These are phyloP conservation scores for Watsonalla binaria DNA, from an alignment of 2,888 invertebrate genomes.

Conservation along the genomic window DNA sequence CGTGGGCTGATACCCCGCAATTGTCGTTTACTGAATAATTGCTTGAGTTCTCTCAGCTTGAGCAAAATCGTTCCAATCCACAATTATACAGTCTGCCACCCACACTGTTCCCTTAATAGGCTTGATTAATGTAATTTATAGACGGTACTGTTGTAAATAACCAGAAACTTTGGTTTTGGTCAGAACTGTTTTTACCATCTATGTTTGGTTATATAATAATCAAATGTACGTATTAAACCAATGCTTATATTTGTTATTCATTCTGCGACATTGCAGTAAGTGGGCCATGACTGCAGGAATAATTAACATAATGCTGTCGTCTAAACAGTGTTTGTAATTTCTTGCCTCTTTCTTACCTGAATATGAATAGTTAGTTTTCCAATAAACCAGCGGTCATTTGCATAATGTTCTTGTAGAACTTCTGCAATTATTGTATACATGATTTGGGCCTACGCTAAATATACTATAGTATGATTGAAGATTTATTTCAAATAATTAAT, in stretches of 20 bases:
- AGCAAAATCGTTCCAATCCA: conserved; percentile 25
- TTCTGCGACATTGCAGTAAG: conserved; percentile 42
- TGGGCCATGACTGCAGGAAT: conserved; percentile 58
- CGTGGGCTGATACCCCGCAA: conserved; percentile 35
- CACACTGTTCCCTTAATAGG: conserved; percentile 17
- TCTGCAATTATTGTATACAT: neutral
- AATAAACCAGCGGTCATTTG: neutral
- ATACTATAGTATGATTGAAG: no score
- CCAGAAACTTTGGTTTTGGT: neutral
- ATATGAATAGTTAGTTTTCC: neutral
- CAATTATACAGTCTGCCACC: conserved; percentile 43
- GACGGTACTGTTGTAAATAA: neutral
- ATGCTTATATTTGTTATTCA: conserved; percentile 36
- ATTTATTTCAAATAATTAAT: no score
- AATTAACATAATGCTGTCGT: conserved; percentile 60
- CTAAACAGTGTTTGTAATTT: conserved; percentile 35
- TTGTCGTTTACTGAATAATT: conserved; percentile 45
- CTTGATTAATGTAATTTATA: neutral
- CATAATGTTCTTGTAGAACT: neutral
- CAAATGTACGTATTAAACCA: neutral
- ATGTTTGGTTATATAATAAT: no score
- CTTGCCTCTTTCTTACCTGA: conserved; percentile 4
- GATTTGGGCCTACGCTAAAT: no score
- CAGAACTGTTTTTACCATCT: no score
- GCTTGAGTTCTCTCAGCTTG: conserved; percentile 21